Evolutionary conservation across 1,140 invertebrate genomes (phyloP), one percentile per base, ranked within the genome.

Genomic region (Dufourea novaeangliae): DNA sequence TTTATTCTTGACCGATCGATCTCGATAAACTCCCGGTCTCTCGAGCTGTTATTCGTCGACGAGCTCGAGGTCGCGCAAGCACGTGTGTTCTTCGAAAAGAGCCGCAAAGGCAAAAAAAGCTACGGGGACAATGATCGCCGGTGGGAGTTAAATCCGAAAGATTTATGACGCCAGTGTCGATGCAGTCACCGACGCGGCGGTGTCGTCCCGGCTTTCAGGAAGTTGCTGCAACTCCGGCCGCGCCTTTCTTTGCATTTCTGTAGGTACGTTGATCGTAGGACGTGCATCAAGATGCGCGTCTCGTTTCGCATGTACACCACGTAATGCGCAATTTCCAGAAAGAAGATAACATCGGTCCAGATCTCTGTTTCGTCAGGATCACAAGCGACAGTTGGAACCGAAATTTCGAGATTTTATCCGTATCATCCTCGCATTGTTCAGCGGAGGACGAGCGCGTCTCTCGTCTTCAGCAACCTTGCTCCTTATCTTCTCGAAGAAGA

Each of bases 131-230:
- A 75, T 71, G 81, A 62, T 73, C 32, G 73, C 56, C 72, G 64
- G 80, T 86, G 78, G 78, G 70, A 86, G 80, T 86, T 81, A 69
- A 71, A 70, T n/a, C 64, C 20, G 41, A 32, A 34, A 76, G 84
- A 86, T 86, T 86, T 86, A 86, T 73, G 81, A 79, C 25, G 56
- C 37, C 67, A 63, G 46, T 86, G 85, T 80, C 84, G 78, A 86
- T 86, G 84, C 79, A 84, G 75, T 86, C 70, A 82, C 81, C 56
- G 27, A 25, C 22, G 41, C 52, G 72, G 29, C 68, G 25, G 52
- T 54, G 69, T 70, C 62, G 72, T 70, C 62, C 39, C 46, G 52
- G 57, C 37, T 52, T 57, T 70, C 54, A 29, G 41, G 70, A 66
- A 71, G 62, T 56, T 50, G 39, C 27, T 39, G 64, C 39, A 57